phyloP scores from a whole-genome alignment of 2,113 vertebrate species.

The Panurus biarmicus region DNA sequence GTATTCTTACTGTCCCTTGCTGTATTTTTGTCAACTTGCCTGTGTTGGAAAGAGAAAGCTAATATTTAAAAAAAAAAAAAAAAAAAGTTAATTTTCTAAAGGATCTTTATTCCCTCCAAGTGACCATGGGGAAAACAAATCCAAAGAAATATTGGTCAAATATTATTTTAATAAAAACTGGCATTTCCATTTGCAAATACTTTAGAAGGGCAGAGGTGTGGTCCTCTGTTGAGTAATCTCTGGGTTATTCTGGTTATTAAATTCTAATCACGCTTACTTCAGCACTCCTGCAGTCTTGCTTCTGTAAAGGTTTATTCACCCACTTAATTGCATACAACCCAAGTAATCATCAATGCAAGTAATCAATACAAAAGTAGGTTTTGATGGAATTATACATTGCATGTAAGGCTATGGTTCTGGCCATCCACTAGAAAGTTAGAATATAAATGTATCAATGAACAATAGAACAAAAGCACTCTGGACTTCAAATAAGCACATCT shows the following conservation, averaged over 20 bases:
- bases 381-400: not conserved
- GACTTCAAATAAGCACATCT: not conserved
- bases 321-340: not conserved
- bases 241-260: not conserved
- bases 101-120: not conserved
- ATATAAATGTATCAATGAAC: not conserved
- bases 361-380: not conserved
- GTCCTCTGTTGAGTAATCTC: not conserved
- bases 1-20: not conserved
- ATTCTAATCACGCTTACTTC: not conserved
- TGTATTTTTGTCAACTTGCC: not conserved
- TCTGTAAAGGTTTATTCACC: not conserved
- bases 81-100: not conserved
- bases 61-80: not conserved
- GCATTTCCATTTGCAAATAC: not conserved
- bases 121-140: not conserved
- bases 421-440: not conserved
- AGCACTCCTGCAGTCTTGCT: not conserved
- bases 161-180: not conserved
- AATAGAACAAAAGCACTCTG: not conserved
- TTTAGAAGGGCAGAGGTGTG: not conserved
- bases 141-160: not conserved
- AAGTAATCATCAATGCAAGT: not conserved
- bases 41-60: not conserved
- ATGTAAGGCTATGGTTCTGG: not conserved